Conservation (phyloP, 1,140 invertebrate species). For the Whitmania pigra region DNA sequence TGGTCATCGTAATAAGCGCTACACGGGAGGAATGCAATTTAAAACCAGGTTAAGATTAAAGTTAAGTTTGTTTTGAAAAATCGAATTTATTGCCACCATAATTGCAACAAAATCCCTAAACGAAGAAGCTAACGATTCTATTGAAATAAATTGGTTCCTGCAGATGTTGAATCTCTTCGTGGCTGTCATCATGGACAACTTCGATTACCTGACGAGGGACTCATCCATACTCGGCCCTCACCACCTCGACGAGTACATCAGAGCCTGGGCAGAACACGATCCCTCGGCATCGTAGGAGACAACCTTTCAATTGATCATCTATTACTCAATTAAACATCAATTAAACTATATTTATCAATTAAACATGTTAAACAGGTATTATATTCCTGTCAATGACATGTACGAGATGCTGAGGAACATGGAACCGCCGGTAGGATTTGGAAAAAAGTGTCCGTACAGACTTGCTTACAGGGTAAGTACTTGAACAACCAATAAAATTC, state of each 20-base stretch:
- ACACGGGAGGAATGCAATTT: too few species aligned
- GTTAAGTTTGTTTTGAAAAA: too few species aligned
- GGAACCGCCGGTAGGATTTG: conserved; percentile 97
- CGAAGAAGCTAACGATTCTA: background rate
- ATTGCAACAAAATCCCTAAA: background rate
- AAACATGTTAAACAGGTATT: conserved; percentile 54
- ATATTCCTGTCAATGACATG: conserved; percentile 97
- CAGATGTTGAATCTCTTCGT: conserved; percentile 99
- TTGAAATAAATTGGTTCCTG: conserved; percentile 31
- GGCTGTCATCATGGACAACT: conserved; percentile 99
- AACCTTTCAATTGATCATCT: background rate
- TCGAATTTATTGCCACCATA: background rate
- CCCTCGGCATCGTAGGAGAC: conserved; percentile 80
- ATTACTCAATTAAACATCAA: too few species aligned
- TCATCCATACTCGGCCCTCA: conserved; percentile 98
- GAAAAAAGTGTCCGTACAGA: conserved; percentile 96
- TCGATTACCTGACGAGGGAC: conserved; percentile 97
- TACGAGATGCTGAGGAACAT: conserved; percentile 99
- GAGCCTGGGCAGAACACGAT: conserved; percentile 99
- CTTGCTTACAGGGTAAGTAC: conserved; percentile 71
- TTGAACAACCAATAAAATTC: background rate
- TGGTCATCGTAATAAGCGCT: too few species aligned
- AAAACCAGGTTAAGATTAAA: too few species aligned
- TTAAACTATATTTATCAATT: too few species aligned
- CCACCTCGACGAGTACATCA: conserved; percentile 97